Conservation (phyloP, 2,888 invertebrate species). For the Sphaerophoria taeniata region DNA sequence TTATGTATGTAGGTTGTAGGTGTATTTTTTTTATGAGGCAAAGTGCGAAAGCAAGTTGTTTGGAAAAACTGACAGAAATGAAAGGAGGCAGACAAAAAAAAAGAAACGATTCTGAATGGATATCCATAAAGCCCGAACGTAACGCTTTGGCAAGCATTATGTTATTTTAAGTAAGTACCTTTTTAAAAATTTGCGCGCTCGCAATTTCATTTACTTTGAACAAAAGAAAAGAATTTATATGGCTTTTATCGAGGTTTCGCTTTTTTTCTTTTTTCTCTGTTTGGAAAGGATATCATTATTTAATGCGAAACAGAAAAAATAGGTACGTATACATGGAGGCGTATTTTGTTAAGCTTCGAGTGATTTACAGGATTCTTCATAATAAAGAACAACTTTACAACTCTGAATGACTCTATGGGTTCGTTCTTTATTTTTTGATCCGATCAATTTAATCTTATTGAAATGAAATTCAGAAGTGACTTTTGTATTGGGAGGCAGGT, state of each 20-base stretch:
- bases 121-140: slow-evolving; percentile 42
- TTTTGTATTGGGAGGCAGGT: background rate
- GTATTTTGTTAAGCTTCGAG: slow-evolving; percentile 25
- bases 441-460: slow-evolving; percentile 1
- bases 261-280: slow-evolving; percentile 2
- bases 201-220: slow-evolving; percentile 39
- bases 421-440: background rate
- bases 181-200: slow-evolving; percentile 42
- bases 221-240: slow-evolving; percentile 35
- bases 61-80: background rate
- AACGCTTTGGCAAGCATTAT: slow-evolving; percentile 40
- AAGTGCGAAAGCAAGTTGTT: slow-evolving; percentile 34
- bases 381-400: slow-evolving; percentile 13
- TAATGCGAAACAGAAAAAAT: background rate
- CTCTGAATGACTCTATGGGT: slow-evolving; percentile 12
- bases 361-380: slow-evolving; percentile 24
- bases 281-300: slow-evolving; percentile 32
- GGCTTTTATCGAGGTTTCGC: slow-evolving; percentile 24
- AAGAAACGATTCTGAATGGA: background rate
- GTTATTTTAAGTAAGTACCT: slow-evolving; percentile 45
- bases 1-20: background rate
- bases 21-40: background rate
- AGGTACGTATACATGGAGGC: background rate
- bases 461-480: slow-evolving; percentile 8
- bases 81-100: background rate